Base-by-base conservation (phyloP, 2,113 vertebrate species). In the Anolis sagrei region DNA sequence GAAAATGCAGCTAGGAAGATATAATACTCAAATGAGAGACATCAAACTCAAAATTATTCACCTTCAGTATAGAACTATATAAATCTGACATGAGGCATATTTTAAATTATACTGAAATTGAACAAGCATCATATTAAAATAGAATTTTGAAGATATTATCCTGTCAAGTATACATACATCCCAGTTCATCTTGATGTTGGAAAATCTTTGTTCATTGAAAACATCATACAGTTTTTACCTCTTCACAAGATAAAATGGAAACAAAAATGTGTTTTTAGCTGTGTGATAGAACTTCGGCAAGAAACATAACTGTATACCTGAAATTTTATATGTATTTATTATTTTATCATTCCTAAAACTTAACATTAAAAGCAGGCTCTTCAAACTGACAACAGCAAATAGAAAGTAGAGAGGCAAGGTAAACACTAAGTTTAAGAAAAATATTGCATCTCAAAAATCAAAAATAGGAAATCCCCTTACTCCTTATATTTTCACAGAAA, bases 71-170 rank as follows among this genome's bases (percentile, higher is more conserved):
- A 88, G 88, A 90, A 68, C 64, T 91, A 76, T 79, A 83, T 83
- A 51, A 64, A 85, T 77, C 66, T 39, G 36, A 79, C 11, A 64
- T 44, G 54, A 75, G 51, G 36, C 89, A 88, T 79, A 87, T 76
- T 81, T 89, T 82, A 88, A 68, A 79, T 86, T 90, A 79, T 86
- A 72, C 3, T 88, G 89, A 89, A 93, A 92, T 66, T 27, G 32
- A 93, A 54, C 62, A 86, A 87, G 70, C 66, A 76, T 91, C 58
- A 61, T 23, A 64, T 19, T 64, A 64, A 44, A 44, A 44, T 44
- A 44, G 39, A 44, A 44, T 44, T 44, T 44, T 44, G 39, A 44
- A 44, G 39, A 44, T 44, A 44, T 44, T 44, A 44, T 44, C 39
- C 39, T 44, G 5, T 44, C 39, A 44, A 44, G 61, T 21, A 64